Base-by-base conservation (phyloP, 2,797 vertebrate species). In the Karalla daura region DNA sequence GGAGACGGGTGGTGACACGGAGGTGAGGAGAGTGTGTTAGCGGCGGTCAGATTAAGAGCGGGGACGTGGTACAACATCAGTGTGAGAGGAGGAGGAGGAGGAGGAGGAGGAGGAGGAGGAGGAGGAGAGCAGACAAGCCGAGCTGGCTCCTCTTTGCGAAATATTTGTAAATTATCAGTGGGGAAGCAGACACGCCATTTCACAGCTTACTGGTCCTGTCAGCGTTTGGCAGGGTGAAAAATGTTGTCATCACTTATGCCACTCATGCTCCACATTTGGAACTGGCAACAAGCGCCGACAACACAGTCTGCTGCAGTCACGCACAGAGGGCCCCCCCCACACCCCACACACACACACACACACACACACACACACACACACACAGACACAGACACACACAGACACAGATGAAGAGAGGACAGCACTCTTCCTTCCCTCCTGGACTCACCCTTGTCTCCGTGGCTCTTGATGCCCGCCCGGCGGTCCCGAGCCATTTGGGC, bases 401-500 rank as follows among this genome's bases (percentile, higher is more conserved):
- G 3, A 68, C 3, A 23, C 30, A 27, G 14, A 30, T 1, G 3
- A 28, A 2, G 28, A 35, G 37, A 24, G 3, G 10, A 40, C n/a
- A n/a, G n/a, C n/a, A n/a, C n/a, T n/a, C n/a, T n/a, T 12, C 35
- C 11, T 44, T 4, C 9, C 56, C 23, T 30, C 23, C 12, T 15
- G 33, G 7, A 21, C 76, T 11, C 76, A 96, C 98, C 97, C 95
- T 98, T 99, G 60, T 98, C 98, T 27, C 95, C 95, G 1, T 98
- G 96, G n/a, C 95, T 95, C 94, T 98, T 98, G 83, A 99, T 98
- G n/a, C 97, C 97, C n/a, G 96, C 97, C 91, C 97, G 94, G 76
- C 95, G 95, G 62, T 98, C 97, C 66, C 97, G 89, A 53, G 97
- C 97, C 91, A 98, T 97, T 83, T 98, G 96, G 37, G 97, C 97